Evolutionary conservation across 2,113 vertebrate species (phyloP).

Genomic region (Cebidichthys violaceus): DNA sequence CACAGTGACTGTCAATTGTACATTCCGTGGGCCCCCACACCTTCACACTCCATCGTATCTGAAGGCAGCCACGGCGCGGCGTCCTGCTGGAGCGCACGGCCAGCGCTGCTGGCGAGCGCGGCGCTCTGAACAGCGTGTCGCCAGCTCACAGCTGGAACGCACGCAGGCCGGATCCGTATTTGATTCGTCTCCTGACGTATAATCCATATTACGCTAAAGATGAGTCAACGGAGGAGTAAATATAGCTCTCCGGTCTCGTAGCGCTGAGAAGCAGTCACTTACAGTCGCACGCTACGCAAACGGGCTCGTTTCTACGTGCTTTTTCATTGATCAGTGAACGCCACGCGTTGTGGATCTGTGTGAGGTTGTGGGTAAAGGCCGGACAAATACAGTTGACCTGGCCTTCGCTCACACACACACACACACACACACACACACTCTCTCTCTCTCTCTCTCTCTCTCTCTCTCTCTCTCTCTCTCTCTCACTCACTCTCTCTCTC

Average conservation of each 20-base stretch:
- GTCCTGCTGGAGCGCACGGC: constrained; percentile 46
- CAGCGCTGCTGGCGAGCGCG: constrained; percentile 31
- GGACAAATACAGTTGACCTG: constrained; percentile 10
- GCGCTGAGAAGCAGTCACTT: constrained; percentile 4
- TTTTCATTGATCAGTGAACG: constrained; percentile 22
- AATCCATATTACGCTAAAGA: constrained; percentile 58
- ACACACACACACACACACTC: background rate
- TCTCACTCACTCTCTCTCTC: no score
- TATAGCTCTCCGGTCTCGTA: constrained; percentile 38
- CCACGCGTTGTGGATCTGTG: constrained; percentile 5
- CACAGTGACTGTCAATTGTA: background rate
- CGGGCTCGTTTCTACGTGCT: background rate
- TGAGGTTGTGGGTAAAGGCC: constrained; percentile 10
- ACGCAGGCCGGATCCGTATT: constrained; percentile 43
- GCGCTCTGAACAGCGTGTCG: constrained; percentile 46
- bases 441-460: no score
- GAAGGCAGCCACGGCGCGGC: background rate
- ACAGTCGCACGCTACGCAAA: constrained; percentile 19
- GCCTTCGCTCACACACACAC: background rate
- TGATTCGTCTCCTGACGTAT: constrained; percentile 53
- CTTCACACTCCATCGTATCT: constrained; percentile 10
- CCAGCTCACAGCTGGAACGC: constrained; percentile 59
- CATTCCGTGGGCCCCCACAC: background rate
- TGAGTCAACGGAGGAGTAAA: constrained; percentile 60
- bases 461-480: no score